Base-by-base conservation (phyloP, 23 tunicate species). In the Ciona savignyi region DNA sequence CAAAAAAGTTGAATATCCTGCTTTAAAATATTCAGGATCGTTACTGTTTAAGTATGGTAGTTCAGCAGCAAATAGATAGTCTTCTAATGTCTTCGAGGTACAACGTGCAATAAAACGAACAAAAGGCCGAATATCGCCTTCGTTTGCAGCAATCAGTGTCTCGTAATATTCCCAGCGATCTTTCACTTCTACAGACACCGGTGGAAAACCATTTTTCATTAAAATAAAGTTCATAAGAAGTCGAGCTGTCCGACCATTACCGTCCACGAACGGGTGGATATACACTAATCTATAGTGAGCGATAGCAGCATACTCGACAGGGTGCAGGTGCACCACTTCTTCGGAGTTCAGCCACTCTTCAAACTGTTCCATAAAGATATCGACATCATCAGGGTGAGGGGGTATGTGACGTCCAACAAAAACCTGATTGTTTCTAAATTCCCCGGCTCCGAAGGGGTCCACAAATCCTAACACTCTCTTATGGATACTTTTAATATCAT, bases 221-320 rank as follows among this genome's bases (percentile, higher is more conserved):
- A 94, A 75, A 75, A 94, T 94, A 23, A 86, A 78, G 63, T 94
- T 94, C 99, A 94, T 94, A 9, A 94, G 65, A 3, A 94, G 78
- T 23, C 99, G 70, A 2, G 95, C 88, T 68, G 99, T 94, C 30
- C 99, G 73, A 0, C 99, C 99, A 65, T 94, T 94, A 0, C 99
- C 99, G 74, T 94, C 99, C 0, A 94, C 77, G 73, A 94, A 94
- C 28, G 99, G 99, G 65, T 94, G 99, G 74, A 94, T 88, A 51
- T 75, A 87, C 21, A 87, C 95, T 24, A 94, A 81, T 70, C 75
- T 79, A 42, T 94, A 87, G 67, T 94, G 99, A 34, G 99, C 95
- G 30, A 94, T 75, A 2, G 99, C 99, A 33, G 95, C 95, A 72
- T 32, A 79, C 63, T 87, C 90, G 4, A 94, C 95, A 2, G 99